phyloP scores from a whole-genome alignment of 2,888 invertebrate species.

The Aricia artaxerxes region DNA sequence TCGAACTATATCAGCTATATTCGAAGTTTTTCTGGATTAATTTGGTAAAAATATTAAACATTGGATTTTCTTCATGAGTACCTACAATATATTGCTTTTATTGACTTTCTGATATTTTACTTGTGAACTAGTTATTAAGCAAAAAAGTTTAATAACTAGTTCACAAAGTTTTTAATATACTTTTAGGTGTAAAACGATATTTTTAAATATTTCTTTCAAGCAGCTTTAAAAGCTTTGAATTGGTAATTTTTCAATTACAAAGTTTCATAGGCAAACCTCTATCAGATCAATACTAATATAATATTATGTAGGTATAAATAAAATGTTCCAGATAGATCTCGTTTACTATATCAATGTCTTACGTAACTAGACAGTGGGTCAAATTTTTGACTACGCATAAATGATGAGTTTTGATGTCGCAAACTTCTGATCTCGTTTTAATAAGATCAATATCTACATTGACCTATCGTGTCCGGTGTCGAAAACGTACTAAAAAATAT shows the following conservation, averaged over 20 bases:
- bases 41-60: too few species aligned
- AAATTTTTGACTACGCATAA: slow-evolving; percentile 40
- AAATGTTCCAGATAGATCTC: slow-evolving; percentile 51
- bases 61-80: too few species aligned
- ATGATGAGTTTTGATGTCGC: slow-evolving; percentile 36
- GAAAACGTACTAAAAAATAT: not conserved
- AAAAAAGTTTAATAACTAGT: too few species aligned
- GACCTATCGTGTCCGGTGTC: not conserved
- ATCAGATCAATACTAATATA: not conserved
- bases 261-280: not conserved
- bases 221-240: not conserved
- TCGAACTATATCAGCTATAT: too few species aligned
- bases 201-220: not conserved
- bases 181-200: too few species aligned
- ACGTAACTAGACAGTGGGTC: slow-evolving; percentile 58
- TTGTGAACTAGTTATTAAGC: too few species aligned
- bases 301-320: not conserved
- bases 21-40: too few species aligned
- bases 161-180: too few species aligned
- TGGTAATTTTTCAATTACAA: too few species aligned
- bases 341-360: slow-evolving; percentile 53
- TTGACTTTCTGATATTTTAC: too few species aligned
- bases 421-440: slow-evolving; percentile 27
- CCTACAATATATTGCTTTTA: too few species aligned
- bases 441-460: not conserved